Evolutionary conservation across 2,113 vertebrate genomes (phyloP), one percentile per base, ranked within the genome.

Genomic region (Sinocyclocheilus anshuiensis): DNA sequence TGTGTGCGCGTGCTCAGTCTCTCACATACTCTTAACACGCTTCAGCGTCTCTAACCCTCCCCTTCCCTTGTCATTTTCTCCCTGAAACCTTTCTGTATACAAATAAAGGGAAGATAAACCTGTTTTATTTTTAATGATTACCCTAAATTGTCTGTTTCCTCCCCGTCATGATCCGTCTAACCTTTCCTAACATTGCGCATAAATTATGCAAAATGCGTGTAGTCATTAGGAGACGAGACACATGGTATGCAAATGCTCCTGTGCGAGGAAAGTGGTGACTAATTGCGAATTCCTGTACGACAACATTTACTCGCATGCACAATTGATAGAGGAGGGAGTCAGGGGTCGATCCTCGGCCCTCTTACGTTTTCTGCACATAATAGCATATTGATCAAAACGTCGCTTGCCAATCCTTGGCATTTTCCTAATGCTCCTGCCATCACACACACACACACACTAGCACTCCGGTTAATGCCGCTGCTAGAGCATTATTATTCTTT

Each of bases 381-480:
- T 42, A 63, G 84, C 57, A 76, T 71, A 89, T 82, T 87, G 77
- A 82, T 86, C 61, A 78, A 55, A 48, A 55, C 9, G 9, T n/a
- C n/a, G 36, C 42, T 69, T 53, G 24, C 55, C 50, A 87, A 81
- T 75, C 22, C 16, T 20, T 74, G 45, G 29, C 15, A 11, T 53
- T 77, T 77, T 24, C 39, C 42, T 16, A 69, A 72, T 71, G 82
- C 15, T 86, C 89, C 87, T 87, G 87, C 90, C 84, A 65, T 81
- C 11, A 53, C 36, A 16, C 76, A 39, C 36, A 16, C 76, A 39
- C 55, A 59, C 18, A 33, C 77, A 84, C 67, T 59, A 20, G 24
- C 29, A 50, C 42, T 33, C 39, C 4, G 22, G 65, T 53, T 71
- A 83, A 55, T 72, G 26, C n/a, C 8, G 4, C 48, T 36, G 33